Evolutionary conservation across 2,797 vertebrate species (phyloP).

Genomic region (Martes flavigula): DNA sequence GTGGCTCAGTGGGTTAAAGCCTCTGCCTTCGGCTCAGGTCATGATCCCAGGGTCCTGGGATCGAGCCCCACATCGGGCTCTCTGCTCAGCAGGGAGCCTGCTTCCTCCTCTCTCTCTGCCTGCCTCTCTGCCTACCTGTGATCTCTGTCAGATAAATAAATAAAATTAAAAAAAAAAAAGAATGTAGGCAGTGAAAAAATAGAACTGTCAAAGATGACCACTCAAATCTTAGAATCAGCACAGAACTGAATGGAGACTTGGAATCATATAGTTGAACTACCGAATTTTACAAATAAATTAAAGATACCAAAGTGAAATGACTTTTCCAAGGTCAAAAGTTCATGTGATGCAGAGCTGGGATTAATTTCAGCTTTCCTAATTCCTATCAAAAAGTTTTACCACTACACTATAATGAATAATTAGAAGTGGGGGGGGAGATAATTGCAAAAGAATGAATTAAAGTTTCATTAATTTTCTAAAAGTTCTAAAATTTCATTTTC

Average conservation of each 20-base stretch:
- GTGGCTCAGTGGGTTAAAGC: too few species aligned
- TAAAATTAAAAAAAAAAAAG: background rate
- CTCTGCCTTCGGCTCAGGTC: too few species aligned
- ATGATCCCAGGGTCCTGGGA: too few species aligned
- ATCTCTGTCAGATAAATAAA: too few species aligned
- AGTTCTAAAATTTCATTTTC: background rate
- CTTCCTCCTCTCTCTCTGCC: too few species aligned
- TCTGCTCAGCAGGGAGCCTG: too few species aligned
- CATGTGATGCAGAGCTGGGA: background rate
- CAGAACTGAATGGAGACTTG: background rate
- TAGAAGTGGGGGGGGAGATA: conserved; percentile 37
- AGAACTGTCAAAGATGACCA: background rate
- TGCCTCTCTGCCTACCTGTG: too few species aligned
- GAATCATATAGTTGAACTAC: background rate
- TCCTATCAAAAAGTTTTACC: background rate
- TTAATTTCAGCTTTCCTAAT: background rate
- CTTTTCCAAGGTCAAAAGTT: background rate
- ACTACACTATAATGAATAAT: background rate
- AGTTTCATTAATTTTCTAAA: conserved; percentile 69
- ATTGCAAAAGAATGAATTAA: conserved; percentile 67
- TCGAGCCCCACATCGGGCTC: fast-evolving
- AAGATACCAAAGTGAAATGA: background rate
- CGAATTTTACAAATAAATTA: background rate
- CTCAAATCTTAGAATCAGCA: background rate
- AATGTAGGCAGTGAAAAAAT: background rate